Evolutionary conservation across 2,797 vertebrate genomes (phyloP), one percentile per base, ranked within the genome.

Genomic region (Sebastiscus albofasciatus): DNA sequence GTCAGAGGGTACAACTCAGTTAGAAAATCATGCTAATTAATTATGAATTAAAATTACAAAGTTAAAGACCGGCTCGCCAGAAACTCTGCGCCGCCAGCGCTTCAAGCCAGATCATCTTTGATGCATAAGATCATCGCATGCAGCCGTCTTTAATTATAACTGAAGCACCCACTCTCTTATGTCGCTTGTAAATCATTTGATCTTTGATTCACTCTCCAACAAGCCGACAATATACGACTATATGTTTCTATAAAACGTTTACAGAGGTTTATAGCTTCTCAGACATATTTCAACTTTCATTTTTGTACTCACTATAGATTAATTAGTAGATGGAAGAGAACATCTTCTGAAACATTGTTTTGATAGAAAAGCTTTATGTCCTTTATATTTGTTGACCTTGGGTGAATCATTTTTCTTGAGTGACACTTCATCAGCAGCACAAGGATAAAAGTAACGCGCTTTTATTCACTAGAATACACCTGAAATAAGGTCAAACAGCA

Each of bases 21-120:
- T 46, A 22, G 72, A 75, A 73, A 84, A 70, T 64, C 69, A 67
- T 78, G 75, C 34, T 56, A 71, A 86, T 76, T 65, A 62, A 85
- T 81, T 75, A 67, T 55, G 60, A 79, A 88, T 72, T 69, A 33
- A 77, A 76, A 84, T 71, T 52, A 49, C 31, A 80, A 82, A 80
- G 52, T 85, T 69, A 62, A 80, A 81, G 39, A 87, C 12, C 6
- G 20, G 22, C 49, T 58, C 10, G 2, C 6, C 16, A 75, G 69
- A 75, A 77, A 85, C 33, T 31, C 54, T 9, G 49, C 2, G 3
- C 20, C 24, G 3, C 20, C 24, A 67, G 46, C 16, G 31, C 70
- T 85, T 49, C 14, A 10, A 75, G 72, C 12, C 4, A 74, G 34
- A 83, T 61, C 20, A 16, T 39, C 55, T 79, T 20, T 62, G 72